Evolutionary conservation across 2,113 vertebrate genomes (phyloP).

Genomic region (Plecturocebus donacophilus): DNA sequence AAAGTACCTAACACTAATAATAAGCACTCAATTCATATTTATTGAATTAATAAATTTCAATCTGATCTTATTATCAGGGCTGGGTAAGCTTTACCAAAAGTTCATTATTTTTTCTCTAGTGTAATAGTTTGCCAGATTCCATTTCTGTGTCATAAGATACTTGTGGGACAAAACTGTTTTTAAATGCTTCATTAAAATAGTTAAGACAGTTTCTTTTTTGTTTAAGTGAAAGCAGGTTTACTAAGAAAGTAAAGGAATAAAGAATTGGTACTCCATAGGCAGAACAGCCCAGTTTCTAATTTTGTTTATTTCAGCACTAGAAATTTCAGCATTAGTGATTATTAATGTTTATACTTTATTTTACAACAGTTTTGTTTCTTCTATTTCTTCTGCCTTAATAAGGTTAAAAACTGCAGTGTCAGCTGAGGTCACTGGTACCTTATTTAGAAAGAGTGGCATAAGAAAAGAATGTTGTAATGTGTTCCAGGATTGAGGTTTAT

Average conservation of each 20-base stretch:
- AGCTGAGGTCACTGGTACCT: background rate
- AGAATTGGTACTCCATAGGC: no score
- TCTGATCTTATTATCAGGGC: background rate
- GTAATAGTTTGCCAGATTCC: background rate
- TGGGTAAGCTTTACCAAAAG: background rate
- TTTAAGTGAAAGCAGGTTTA: no score
- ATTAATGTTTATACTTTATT: conserved; percentile 4
- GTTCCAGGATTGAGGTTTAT: background rate
- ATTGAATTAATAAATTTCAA: background rate
- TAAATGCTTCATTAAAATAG: conserved; percentile 10
- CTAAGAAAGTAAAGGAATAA: no score
- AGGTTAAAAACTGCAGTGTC: conserved; percentile 51
- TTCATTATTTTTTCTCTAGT: background rate
- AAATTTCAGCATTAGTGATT: conserved; percentile 15
- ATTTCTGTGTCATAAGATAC: background rate
- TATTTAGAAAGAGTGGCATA: conserved; percentile 21
- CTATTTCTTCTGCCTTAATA: background rate
- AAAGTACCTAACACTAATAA: background rate
- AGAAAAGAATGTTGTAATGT: background rate
- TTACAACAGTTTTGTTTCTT: conserved; percentile 7
- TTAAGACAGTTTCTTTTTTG: background rate
- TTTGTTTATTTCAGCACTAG: background rate
- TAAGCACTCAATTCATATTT: background rate
- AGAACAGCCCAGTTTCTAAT: background rate
- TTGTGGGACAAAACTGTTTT: background rate